Conservation (phyloP, 1,140 invertebrate genomes). For the Drosophila prosaltans region DNA sequence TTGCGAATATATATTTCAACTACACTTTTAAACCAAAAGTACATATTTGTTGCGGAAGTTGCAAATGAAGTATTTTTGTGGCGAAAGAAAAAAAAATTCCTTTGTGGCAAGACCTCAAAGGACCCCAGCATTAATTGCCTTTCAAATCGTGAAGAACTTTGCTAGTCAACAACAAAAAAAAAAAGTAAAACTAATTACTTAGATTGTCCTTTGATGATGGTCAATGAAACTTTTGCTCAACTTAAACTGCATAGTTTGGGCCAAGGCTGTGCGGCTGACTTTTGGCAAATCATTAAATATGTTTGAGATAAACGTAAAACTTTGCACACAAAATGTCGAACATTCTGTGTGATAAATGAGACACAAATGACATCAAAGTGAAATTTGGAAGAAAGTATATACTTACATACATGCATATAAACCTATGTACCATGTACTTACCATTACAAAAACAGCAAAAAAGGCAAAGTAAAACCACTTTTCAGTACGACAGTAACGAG, state of each 20-base stretch:
- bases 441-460: conserved; percentile 1
- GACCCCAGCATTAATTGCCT: background rate
- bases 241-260: background rate
- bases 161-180: background rate
- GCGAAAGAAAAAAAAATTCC: background rate
- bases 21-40: background rate
- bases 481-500: conserved; percentile 62
- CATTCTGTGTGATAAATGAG: conserved; percentile 66
- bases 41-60: conserved; percentile 3
- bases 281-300: conserved; percentile 47
- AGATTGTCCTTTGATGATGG: background rate
- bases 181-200: conserved; percentile 7
- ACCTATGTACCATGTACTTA: conserved; percentile 28
- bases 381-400: background rate
- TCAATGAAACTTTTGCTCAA: too few relatives aligned
- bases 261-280: conserved; percentile 10
- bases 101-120: background rate
- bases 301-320: conserved; percentile 46
- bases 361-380: conserved; percentile 42
- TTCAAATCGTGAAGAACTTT: background rate
- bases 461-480: conserved; percentile 53
- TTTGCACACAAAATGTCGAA: conserved; percentile 53
- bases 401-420: conserved; percentile 9
- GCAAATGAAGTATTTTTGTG: background rate
- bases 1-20: conserved; percentile 11